These are phyloP conservation scores for Gambelia wislizenii DNA, from an alignment of 2,797 vertebrate genomes.

Conservation along the genomic window DNA sequence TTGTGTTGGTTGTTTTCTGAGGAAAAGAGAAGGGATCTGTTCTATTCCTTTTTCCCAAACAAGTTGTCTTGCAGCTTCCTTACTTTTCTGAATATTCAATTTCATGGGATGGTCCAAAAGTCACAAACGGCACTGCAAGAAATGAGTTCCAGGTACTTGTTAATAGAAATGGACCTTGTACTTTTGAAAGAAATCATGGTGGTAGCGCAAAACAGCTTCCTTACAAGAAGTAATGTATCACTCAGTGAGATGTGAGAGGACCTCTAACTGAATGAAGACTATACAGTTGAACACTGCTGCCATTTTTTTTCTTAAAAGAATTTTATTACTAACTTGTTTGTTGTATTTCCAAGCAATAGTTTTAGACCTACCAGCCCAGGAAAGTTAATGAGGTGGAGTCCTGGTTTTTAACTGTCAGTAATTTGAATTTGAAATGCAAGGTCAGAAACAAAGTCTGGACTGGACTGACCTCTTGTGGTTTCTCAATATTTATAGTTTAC, in stretches of 20 bases:
- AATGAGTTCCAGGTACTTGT: conserved; percentile 48
- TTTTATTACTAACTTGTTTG: conserved; percentile 65
- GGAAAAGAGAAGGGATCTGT: conserved; percentile 65
- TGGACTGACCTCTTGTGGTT: conserved; percentile 62
- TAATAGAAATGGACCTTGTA: conserved; percentile 45
- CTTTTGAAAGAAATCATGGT: conserved; percentile 46
- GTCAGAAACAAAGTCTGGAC: conserved; percentile 65
- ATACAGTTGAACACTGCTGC: conserved; percentile 62
- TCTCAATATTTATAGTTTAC: conserved; percentile 16
- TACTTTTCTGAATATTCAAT: conserved; percentile 58
- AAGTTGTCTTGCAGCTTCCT: conserved; percentile 60
- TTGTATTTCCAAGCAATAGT: conserved; percentile 81
- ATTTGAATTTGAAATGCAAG: conserved; percentile 49
- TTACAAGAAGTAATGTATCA: conserved; percentile 37
- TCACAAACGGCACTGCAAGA: conserved; percentile 51
- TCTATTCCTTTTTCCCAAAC: conserved; percentile 54
- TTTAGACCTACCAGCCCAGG: conserved; percentile 56
- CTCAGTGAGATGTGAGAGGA: conserved; percentile 48
- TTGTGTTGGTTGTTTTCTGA: conserved; percentile 57
- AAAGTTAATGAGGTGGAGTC: conserved; percentile 54
- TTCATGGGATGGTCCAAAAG: conserved; percentile 57
- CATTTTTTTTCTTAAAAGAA: conserved; percentile 49
- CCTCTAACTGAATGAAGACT: conserved; percentile 45
- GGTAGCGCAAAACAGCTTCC: conserved; percentile 43
- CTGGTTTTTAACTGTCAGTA: conserved; percentile 51